phyloP scores from a whole-genome alignment of 2,888 invertebrate species.

The Pycnomerus fuliginosus region DNA sequence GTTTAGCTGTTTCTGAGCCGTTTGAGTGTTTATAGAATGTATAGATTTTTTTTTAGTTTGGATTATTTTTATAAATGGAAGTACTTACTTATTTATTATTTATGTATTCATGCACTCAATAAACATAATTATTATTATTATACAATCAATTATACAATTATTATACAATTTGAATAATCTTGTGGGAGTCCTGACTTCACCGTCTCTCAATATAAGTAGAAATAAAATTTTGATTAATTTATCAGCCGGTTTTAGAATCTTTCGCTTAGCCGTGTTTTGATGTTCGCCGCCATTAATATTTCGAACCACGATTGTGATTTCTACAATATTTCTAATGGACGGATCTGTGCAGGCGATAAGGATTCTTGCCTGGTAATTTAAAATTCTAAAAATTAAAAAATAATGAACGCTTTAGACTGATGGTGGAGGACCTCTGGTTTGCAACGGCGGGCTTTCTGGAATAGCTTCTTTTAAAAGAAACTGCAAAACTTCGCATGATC shows the following conservation, averaged over 20 bases:
- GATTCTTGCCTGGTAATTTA: slow-evolving; percentile 13
- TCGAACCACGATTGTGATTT: not conserved
- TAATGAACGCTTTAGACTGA: slow-evolving; percentile 18
- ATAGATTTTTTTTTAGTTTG: too few species aligned
- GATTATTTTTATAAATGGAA: too few species aligned
- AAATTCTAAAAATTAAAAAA: not conserved
- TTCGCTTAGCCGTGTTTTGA: not conserved
- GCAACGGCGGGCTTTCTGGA: slow-evolving; percentile 15
- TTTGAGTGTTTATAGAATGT: too few species aligned
- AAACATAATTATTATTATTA: too few species aligned
- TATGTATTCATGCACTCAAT: too few species aligned
- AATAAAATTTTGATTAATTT: not conserved
- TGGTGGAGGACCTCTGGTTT: slow-evolving; percentile 24
- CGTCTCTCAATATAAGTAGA: too few species aligned
- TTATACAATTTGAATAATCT: too few species aligned
- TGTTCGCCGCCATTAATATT: not conserved
- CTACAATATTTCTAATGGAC: too few species aligned
- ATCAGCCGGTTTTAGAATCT: not conserved
- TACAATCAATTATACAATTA: too few species aligned
- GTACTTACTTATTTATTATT: too few species aligned
- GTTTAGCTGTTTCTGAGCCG: too few species aligned
- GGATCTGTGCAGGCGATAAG: not conserved
- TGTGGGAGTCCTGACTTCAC: not conserved
- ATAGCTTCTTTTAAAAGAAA: slow-evolving; percentile 21
- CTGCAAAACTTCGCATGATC: slow-evolving; percentile 10